Conservation (phyloP, 2,888 invertebrate species). For the Anticlea derivata region DNA sequence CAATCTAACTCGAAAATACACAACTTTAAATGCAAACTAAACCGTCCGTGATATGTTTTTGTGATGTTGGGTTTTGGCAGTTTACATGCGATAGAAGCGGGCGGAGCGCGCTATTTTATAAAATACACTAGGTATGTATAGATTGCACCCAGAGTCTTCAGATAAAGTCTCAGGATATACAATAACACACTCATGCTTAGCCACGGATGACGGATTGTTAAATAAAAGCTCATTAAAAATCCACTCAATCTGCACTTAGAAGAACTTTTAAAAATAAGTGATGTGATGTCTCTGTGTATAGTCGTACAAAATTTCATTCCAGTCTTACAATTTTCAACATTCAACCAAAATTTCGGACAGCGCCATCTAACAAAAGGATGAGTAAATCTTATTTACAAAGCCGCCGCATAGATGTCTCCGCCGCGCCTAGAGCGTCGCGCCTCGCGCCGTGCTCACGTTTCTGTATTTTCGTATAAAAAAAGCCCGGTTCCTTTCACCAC, state of each 20-base stretch:
- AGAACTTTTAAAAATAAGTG: too few species aligned
- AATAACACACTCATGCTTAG: background rate
- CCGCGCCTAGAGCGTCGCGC: constrained; percentile 33
- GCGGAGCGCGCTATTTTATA: background rate
- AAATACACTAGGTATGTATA: background rate
- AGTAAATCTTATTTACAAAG: constrained; percentile 15
- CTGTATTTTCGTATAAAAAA: too few species aligned
- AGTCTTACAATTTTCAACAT: background rate
- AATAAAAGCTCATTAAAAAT: too few species aligned
- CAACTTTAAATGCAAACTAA: constrained; percentile 55
- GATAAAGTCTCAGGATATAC: too few species aligned
- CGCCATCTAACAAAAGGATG: constrained; percentile 18
- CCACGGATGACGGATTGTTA: too few species aligned
- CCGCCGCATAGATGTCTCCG: constrained; percentile 8
- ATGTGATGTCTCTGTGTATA: background rate
- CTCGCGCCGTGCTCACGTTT: constrained; percentile 33
- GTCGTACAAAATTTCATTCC: background rate
- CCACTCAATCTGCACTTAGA: too few species aligned
- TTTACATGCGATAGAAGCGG: constrained; percentile 1
- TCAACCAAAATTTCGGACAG: constrained; percentile 14
- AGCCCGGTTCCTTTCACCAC: background rate
- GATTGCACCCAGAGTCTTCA: background rate
- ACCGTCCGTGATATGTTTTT: constrained; percentile 41
- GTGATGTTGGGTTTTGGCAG: constrained; percentile 20
- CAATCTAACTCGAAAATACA: constrained; percentile 32